Evolutionary conservation across 1,140 invertebrate genomes (phyloP).

Genomic region (Magallana gigas): DNA sequence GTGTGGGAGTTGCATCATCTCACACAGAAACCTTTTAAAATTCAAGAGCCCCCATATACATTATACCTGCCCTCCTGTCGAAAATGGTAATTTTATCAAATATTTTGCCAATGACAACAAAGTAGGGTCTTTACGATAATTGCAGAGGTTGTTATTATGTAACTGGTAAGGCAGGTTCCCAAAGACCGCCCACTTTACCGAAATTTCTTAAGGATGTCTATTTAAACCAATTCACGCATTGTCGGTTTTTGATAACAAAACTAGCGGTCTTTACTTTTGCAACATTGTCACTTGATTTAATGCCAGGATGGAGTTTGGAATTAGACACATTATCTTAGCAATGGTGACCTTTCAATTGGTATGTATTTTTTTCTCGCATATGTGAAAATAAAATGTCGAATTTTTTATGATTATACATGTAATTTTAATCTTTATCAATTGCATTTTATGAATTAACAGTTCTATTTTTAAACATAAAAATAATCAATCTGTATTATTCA

Average conservation of each 20-base stretch:
- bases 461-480: too few species aligned
- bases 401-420: too few species aligned
- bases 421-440: too few species aligned
- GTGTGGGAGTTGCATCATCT: background rate
- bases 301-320: background rate
- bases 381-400: too few species aligned
- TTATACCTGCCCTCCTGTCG: background rate
- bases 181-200: background rate
- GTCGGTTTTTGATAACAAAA: background rate
- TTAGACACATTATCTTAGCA: background rate
- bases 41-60: background rate
- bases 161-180: background rate
- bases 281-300: background rate
- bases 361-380: background rate
- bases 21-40: background rate
- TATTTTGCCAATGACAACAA: constrained; percentile 31
- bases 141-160: background rate
- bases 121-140: background rate
- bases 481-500: background rate
- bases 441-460: too few species aligned
- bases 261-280: background rate
- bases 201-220: background rate
- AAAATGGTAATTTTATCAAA: constrained; percentile 29
- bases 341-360: background rate
- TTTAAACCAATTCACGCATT: constrained; percentile 32